Conservation (phyloP, 2,113 vertebrate species). For the Passer montanus region DNA sequence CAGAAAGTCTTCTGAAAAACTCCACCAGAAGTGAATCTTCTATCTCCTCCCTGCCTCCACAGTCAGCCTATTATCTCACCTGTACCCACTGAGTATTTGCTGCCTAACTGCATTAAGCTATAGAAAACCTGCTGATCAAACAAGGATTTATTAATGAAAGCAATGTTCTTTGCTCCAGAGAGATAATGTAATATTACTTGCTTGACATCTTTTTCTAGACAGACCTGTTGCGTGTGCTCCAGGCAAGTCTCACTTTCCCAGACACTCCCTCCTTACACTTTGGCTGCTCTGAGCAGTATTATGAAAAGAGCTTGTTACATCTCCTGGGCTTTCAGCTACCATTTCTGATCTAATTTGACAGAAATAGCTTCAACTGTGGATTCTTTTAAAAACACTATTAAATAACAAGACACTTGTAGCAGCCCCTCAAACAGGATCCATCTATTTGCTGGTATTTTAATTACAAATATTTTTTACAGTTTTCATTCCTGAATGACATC, state of each 20-base stretch:
- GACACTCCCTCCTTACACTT: slow-evolving; percentile 57
- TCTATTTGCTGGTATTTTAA: background rate
- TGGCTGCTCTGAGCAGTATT: slow-evolving; percentile 9
- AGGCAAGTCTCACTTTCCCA: slow-evolving; percentile 61
- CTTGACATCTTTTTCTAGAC: slow-evolving; percentile 68
- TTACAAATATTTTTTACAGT: background rate
- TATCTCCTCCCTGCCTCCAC: background rate
- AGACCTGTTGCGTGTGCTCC: slow-evolving; percentile 65
- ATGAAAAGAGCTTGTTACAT: background rate
- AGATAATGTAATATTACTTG: slow-evolving; percentile 56
- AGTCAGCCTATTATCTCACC: background rate
- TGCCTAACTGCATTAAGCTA: background rate
- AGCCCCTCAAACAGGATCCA: background rate
- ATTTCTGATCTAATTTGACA: background rate
- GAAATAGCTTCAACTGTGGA: background rate
- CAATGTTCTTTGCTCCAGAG: background rate
- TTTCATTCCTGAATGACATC: background rate
- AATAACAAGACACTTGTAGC: background rate
- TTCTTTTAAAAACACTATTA: background rate
- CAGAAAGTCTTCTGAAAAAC: background rate
- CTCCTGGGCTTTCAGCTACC: background rate
- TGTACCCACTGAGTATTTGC: background rate
- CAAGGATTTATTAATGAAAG: background rate
- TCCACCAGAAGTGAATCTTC: background rate
- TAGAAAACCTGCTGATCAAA: slow-evolving; percentile 21